phyloP scores from a whole-genome alignment of 37 sponge, comb jelly and placozoan genomes.

The Oopsacas minuta region DNA sequence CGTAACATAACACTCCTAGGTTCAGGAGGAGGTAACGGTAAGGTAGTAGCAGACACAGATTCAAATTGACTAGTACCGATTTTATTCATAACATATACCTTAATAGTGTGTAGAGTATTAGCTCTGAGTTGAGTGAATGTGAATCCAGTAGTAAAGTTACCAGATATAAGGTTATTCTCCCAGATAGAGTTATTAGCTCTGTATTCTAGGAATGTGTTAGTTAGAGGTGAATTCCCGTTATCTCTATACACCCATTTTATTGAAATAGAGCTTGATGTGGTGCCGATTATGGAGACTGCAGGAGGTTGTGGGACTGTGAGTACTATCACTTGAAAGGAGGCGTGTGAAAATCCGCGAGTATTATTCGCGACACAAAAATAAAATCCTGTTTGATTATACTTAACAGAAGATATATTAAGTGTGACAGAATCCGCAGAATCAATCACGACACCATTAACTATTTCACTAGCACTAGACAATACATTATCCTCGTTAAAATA shows the following conservation, averaged over 20 bases:
- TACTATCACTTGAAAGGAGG: background rate
- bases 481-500: background rate
- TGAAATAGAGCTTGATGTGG: background rate
- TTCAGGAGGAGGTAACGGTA: background rate
- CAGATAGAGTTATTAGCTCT: background rate
- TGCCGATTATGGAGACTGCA: background rate
- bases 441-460: background rate
- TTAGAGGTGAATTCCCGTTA: background rate
- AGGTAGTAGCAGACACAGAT: background rate
- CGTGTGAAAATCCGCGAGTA: background rate
- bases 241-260: background rate
- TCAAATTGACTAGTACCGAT: background rate
- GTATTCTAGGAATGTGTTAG: background rate
- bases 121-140: background rate
- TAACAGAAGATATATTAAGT: background rate
- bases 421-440: background rate
- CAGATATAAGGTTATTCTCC: background rate
- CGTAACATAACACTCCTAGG: background rate
- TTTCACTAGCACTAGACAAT: background rate
- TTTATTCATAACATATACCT: background rate
- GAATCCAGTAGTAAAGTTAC: background rate
- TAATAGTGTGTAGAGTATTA: background rate
- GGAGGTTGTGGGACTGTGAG: background rate
- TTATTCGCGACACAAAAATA: background rate
- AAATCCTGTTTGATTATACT: background rate